Percentiles rank a stretch among this genome's conserved stretches.
Conservation (phyloP, 2,113 vertebrate genomes). For the Oreamnos americanus region DNA sequence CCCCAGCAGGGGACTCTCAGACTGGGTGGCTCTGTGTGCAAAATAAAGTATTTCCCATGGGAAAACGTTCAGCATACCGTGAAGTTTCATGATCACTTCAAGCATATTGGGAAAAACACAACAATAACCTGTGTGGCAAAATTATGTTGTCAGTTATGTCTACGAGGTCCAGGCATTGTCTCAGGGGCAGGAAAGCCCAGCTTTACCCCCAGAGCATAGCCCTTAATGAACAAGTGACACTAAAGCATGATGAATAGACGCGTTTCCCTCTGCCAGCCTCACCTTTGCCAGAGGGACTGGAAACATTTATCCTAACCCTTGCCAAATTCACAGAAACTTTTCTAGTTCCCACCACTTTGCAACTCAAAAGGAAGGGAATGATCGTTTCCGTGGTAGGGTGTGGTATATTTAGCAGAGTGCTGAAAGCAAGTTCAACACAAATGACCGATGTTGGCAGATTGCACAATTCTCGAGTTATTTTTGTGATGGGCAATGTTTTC, state of each 20-base stretch:
- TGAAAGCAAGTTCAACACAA: slow-evolving; percentile 37
- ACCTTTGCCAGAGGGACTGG: slow-evolving; percentile 11
- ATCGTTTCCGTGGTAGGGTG: not conserved
- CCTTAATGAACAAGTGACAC: not conserved
- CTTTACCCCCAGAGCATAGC: not conserved
- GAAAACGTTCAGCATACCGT: not conserved
- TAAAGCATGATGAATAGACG: not conserved
- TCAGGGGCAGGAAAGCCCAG: not conserved
- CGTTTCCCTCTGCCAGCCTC: not conserved
- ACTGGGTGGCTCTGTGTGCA: not conserved
- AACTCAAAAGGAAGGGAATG: slow-evolving; percentile 43
- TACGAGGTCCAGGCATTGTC: not conserved
- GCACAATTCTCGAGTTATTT: slow-evolving; percentile 45
- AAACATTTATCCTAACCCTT: slow-evolving; percentile 18
- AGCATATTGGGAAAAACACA: not conserved
- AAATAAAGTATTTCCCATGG: not conserved
- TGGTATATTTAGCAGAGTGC: not conserved
- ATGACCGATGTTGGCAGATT: slow-evolving; percentile 8
- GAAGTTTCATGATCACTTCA: slow-evolving; percentile 23
- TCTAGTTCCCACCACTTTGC: slow-evolving; percentile 4
- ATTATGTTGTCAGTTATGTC: not conserved
- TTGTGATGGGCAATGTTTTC: slow-evolving; percentile 26
- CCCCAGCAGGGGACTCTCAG: not conserved
- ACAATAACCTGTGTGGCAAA: not conserved
- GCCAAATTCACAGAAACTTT: slow-evolving; percentile 22